Evolutionary conservation across 2,888 invertebrate genomes (phyloP).

Genomic region (Phragmatobia fuliginosa): DNA sequence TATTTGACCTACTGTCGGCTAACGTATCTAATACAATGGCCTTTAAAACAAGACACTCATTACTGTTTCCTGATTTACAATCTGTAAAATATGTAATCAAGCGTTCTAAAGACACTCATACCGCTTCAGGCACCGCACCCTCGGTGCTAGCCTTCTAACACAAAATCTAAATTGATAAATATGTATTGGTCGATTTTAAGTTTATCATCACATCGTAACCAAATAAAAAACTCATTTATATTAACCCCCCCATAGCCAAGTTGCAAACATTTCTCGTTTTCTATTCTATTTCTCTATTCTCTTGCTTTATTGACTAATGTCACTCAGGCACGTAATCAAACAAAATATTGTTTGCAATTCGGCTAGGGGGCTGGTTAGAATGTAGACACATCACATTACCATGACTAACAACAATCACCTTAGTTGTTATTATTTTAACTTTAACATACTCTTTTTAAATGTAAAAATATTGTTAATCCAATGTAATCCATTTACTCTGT

Average conservation of each 20-base stretch:
- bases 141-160: too few species aligned
- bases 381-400: not conserved
- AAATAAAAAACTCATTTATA: not conserved
- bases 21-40: not conserved
- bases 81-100: not conserved
- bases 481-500: not conserved
- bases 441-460: constrained; percentile 1
- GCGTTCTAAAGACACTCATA: not conserved
- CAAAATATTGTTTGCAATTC: too few species aligned
- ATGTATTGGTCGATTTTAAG: not conserved
- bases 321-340: too few species aligned
- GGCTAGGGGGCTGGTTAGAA: not conserved
- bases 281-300: too few species aligned
- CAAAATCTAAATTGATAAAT: too few species aligned
- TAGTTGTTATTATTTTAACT: constrained; percentile 1
- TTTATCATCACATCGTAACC: not conserved
- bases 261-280: too few species aligned
- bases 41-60: not conserved
- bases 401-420: not conserved
- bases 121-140: too few species aligned
- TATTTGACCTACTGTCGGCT: not conserved
- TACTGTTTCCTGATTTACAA: not conserved
- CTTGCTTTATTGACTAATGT: too few species aligned
- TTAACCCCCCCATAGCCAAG: too few species aligned
- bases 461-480: not conserved